phyloP scores from a whole-genome alignment of 2,888 invertebrate species.

The Anoplius nigerrimus region DNA sequence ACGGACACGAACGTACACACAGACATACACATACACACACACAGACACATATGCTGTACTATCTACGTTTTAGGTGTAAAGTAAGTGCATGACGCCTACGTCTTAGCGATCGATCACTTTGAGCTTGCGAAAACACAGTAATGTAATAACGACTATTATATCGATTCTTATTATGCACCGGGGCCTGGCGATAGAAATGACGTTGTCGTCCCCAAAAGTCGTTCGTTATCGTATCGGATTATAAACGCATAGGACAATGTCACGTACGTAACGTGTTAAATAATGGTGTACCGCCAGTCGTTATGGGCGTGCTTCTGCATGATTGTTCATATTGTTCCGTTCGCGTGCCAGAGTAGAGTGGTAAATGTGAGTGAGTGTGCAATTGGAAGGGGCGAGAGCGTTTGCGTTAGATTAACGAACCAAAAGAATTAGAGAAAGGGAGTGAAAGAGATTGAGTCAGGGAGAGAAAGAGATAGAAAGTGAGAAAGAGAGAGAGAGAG shows the following conservation, averaged over 20 bases:
- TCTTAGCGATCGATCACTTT: constrained; percentile 57
- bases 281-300: constrained; percentile 47
- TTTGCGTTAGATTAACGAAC: constrained; percentile 6
- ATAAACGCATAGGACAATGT: constrained; percentile 49
- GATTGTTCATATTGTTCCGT: constrained; percentile 46
- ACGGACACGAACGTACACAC: too few species aligned
- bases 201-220: constrained; percentile 16
- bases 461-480: constrained; percentile 1
- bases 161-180: constrained; percentile 40
- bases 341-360: constrained; percentile 11
- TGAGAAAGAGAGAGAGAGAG: not conserved
- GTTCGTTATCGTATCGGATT: constrained; percentile 50
- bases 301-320: constrained; percentile 56
- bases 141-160: constrained; percentile 32
- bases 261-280: constrained; percentile 50
- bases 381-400: constrained; percentile 8
- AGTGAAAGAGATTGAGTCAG: not conserved
- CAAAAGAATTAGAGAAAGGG: not conserved
- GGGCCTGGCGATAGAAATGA: constrained; percentile 16
- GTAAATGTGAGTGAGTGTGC: constrained; percentile 4
- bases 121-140: constrained; percentile 49
- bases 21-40: too few species aligned
- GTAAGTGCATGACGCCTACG: constrained; percentile 59
- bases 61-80: constrained; percentile 52
- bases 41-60: constrained; percentile 55